These are phyloP conservation scores for Byasa hedistus DNA, from an alignment of 2,888 invertebrate genomes.

Conservation along the genomic window DNA sequence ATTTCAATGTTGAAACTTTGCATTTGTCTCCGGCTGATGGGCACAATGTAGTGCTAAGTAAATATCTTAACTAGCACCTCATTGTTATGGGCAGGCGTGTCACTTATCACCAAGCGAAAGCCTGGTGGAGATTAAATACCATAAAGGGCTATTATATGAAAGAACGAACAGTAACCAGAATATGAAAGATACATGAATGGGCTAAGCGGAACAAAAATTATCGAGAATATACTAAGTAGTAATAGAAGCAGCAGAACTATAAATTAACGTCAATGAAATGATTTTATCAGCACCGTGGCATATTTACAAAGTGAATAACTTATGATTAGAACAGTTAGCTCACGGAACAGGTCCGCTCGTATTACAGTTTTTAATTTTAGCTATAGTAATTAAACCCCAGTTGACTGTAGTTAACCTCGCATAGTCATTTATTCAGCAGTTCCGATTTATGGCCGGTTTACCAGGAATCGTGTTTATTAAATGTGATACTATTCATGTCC, in stretches of 20 bases:
- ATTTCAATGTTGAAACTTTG: too few relatives aligned
- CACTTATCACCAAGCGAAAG: too few relatives aligned
- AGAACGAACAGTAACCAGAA: neutral
- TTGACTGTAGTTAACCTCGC: constrained; percentile 42
- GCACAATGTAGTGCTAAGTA: too few relatives aligned
- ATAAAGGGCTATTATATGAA: neutral
- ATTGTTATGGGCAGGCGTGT: too few relatives aligned
- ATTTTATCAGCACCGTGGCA: constrained; percentile 20
- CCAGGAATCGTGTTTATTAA: constrained; percentile 29
- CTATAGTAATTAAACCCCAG: constrained; percentile 35
- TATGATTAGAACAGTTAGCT: constrained; percentile 13
- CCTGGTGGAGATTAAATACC: neutral
- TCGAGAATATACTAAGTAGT: constrained; percentile 13
- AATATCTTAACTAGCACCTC: too few relatives aligned
- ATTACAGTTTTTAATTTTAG: constrained; percentile 33
- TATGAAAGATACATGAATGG: neutral
- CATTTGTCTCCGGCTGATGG: too few relatives aligned
- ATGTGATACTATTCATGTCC: constrained; percentile 17
- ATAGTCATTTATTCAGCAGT: constrained; percentile 25
- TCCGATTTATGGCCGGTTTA: constrained; percentile 35
- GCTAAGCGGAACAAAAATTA: constrained; percentile 7
- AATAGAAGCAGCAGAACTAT: constrained; percentile 5
- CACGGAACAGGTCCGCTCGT: constrained; percentile 26
- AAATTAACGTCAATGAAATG: constrained; percentile 23
- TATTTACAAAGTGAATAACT: constrained; percentile 23